phyloP scores from a whole-genome alignment of 2,888 invertebrate species.

The Ornithoptera priamus region DNA sequence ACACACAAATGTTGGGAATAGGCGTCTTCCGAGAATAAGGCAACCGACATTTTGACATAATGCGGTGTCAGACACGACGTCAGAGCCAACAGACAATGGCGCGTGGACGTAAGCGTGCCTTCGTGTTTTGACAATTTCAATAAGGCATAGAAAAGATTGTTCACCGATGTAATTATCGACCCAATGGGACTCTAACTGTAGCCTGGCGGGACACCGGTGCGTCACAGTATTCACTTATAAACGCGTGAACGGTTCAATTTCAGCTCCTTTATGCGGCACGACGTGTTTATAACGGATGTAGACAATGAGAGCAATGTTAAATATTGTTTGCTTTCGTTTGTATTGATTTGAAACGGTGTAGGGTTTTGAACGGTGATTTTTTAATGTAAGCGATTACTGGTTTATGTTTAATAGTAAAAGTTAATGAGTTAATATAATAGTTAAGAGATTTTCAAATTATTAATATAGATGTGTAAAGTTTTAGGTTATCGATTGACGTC shows the following conservation, averaged over 20 bases:
- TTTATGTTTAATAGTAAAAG: neutral
- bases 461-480: too few species aligned
- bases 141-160: slow-evolving; percentile 61
- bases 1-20: slow-evolving; percentile 55
- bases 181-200: slow-evolving; percentile 65
- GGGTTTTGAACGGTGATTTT: slow-evolving; percentile 11
- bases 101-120: slow-evolving; percentile 69
- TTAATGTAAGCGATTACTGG: slow-evolving; percentile 1
- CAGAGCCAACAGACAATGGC: slow-evolving; percentile 53
- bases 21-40: slow-evolving; percentile 63
- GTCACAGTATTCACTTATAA: slow-evolving; percentile 50
- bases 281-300: slow-evolving; percentile 32
- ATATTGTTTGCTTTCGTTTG: slow-evolving; percentile 29
- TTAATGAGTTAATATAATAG: neutral
- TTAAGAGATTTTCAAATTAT: too few species aligned
- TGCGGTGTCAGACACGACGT: slow-evolving; percentile 65
- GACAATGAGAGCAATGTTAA: slow-evolving; percentile 20
- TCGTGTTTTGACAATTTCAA: slow-evolving; percentile 69
- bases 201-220: slow-evolving; percentile 59
- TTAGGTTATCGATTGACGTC: too few species aligned
- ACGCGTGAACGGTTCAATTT: slow-evolving; percentile 48
- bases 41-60: slow-evolving; percentile 78
- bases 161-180: slow-evolving; percentile 74
- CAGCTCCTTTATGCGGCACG: slow-evolving; percentile 32
- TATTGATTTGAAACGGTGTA: slow-evolving; percentile 16